phyloP scores from a whole-genome alignment of 2,113 vertebrate species.

The Anoura caudifer region DNA sequence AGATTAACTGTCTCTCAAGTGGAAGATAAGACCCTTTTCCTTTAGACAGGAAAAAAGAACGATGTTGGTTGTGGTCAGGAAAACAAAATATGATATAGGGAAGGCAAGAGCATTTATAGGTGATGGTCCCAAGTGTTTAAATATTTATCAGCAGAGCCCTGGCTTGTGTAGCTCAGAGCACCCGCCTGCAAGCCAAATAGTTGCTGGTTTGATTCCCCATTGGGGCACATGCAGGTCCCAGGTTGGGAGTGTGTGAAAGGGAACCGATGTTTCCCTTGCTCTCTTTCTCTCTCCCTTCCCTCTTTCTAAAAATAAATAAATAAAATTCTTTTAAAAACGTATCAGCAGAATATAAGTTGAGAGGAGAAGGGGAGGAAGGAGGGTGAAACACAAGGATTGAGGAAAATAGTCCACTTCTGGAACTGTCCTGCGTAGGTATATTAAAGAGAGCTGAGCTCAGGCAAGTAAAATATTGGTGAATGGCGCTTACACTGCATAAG shows the following conservation, averaged over 20 bases:
- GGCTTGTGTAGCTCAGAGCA: no score
- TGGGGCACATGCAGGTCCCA: no score
- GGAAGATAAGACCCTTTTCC: neutral
- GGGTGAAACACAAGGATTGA: neutral
- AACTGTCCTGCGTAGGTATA: neutral
- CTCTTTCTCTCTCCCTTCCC: no score
- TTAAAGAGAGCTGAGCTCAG: neutral
- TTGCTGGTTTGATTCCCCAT: no score
- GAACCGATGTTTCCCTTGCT: no score
- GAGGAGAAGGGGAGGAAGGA: neutral
- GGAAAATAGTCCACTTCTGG: neutral
- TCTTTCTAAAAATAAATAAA: no score
- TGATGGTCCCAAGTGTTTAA: neutral
- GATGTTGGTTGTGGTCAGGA: neutral
- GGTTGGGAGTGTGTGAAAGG: no score
- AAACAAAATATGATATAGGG: neutral
- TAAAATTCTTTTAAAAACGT: neutral
- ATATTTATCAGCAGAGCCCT: neutral
- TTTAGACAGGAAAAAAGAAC: neutral
- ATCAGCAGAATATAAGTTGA: neutral
- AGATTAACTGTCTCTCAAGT: neutral
- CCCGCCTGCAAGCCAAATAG: no score
- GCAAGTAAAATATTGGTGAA: neutral
- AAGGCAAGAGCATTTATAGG: neutral
- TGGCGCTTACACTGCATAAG: neutral